phyloP scores from a whole-genome alignment of 2,113 vertebrate genomes.

The Ondatra zibethicus region DNA sequence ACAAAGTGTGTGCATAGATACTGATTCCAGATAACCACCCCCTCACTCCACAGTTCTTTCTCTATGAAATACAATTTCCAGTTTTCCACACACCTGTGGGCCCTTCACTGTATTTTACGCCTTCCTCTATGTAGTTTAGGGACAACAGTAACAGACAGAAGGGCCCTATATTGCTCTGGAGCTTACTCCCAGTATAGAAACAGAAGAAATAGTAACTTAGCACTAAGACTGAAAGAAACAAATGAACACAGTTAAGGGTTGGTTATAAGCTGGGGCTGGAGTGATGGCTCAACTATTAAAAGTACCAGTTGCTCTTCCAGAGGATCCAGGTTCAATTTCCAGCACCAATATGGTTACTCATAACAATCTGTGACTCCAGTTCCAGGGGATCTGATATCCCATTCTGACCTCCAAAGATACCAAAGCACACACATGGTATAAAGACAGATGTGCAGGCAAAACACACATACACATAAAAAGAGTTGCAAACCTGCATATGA shows the following conservation, averaged over 20 bases:
- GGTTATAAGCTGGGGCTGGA: not conserved
- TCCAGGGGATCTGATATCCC: not conserved
- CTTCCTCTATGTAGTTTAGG: not conserved
- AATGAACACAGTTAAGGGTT: not conserved
- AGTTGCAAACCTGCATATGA: not conserved
- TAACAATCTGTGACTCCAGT: not conserved
- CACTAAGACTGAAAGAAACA: accelerated
- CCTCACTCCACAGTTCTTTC: not conserved
- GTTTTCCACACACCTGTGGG: not conserved
- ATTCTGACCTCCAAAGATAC: not conserved
- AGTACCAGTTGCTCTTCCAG: not conserved
- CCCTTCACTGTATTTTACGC: not conserved
- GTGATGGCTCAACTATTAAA: not conserved
- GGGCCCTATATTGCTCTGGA: no score
- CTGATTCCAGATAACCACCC: not conserved
- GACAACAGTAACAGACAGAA: not conserved
- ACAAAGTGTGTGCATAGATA: not conserved
- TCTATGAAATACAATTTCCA: not conserved
- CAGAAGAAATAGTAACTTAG: not conserved
- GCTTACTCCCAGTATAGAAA: not conserved
- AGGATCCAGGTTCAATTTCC: not conserved
- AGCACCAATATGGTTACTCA: not conserved
- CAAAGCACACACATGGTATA: not conserved
- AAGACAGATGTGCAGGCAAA: not conserved
- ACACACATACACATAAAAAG: not conserved